Base-by-base conservation (phyloP, 1,140 invertebrate species). In the Drosophila pruinosa region DNA sequence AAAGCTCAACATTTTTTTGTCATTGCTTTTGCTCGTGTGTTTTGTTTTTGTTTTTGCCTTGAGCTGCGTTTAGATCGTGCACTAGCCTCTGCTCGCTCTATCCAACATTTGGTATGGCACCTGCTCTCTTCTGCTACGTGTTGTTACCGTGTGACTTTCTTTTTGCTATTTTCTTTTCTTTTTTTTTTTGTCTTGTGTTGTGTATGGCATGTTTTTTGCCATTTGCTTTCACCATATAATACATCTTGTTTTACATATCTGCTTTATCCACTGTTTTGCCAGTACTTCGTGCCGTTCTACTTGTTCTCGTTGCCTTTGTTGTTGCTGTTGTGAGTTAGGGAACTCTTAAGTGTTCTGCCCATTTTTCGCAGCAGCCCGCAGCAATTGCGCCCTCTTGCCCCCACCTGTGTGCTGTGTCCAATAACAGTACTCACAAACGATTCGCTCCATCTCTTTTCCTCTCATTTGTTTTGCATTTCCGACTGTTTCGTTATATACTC, bases 191-290 rank as follows among this genome's bases (percentile, higher is more conserved):
- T 48, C 19, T n/a, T 62, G 31, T 34, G n/a, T 31, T 34, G 26
- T 48, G 56, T 48, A 31, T 28, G n/a, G n/a, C n/a, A n/a, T n/a
- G 19, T 75, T 62, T 62, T 41, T 38, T 38, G 28, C 17, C 43
- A 14, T 50, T 59, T 53, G 74, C 74, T 77, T 77, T 77, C 73
- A 58, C 57, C 73, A 21, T 41, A 59, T 48, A 26, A 26, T n/a
- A 62, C 15, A 62, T 24, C 47, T 17, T 50, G 47, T 53, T 36
- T 53, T 36, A 53, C 31, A 53, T 53, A 36, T 19, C 19, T 21
- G 14, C 14, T 52, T 52, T n/a, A 34, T 28, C 6, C 4, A 22
- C 45, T 34, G 17, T 36, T 36, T 8, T 21, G 7, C 5, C 10
- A 8, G 17, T 15, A 10, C 17, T 43, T 43, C 17, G 6, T 31